Evolutionary conservation across 2,888 invertebrate species (phyloP).

Genomic region (Antheraea assamensis): DNA sequence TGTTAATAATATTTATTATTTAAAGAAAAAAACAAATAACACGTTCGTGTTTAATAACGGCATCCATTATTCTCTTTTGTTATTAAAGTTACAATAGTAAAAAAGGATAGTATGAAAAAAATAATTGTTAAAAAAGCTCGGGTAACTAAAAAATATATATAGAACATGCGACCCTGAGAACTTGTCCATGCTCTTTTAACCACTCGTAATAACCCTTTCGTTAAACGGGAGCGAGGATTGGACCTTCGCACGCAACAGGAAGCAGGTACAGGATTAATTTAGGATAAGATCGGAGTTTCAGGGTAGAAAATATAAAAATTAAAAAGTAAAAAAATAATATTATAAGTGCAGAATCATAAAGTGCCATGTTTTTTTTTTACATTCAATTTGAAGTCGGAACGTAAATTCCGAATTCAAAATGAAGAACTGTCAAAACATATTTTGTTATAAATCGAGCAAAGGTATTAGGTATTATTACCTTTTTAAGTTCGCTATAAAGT

Average conservation of each 20-base stretch:
- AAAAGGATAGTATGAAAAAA: not conserved
- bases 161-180: constrained; percentile 2
- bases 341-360: constrained; percentile 49
- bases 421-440: not conserved
- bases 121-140: not conserved
- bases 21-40: not conserved
- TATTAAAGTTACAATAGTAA: not conserved
- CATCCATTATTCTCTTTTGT: not conserved
- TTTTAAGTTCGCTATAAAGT: not conserved
- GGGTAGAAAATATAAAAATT: constrained; percentile 39
- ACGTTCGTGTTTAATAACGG: not conserved
- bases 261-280: constrained; percentile 37
- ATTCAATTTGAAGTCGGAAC: not conserved
- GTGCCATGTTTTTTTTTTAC: not conserved
- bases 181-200: constrained; percentile 12
- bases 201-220: constrained; percentile 12
- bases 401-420: constrained; percentile 1
- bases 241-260: constrained; percentile 46
- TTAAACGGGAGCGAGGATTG: constrained; percentile 17
- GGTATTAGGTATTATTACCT: not conserved
- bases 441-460: not conserved
- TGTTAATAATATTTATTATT: not conserved
- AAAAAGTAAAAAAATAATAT: constrained; percentile 30
- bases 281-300: constrained; percentile 37
- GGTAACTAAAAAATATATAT: constrained; percentile 2